Conservation (phyloP, 2,113 vertebrate species). For the Sphaerodactylus townsendi region DNA sequence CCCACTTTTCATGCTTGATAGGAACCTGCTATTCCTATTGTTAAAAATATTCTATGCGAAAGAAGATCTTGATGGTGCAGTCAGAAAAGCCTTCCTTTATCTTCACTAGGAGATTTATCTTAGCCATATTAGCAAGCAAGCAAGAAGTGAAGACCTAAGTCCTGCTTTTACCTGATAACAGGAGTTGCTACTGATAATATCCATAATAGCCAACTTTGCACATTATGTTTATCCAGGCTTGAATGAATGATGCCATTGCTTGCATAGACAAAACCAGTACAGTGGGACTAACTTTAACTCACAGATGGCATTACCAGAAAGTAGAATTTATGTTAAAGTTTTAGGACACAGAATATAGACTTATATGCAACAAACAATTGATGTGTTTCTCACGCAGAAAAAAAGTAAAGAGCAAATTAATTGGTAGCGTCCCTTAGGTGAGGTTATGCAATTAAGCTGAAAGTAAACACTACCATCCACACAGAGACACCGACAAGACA, state of each 20-base stretch:
- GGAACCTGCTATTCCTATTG: background rate
- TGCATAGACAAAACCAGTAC: background rate
- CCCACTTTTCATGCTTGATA: background rate
- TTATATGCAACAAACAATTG: background rate
- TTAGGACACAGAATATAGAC: background rate
- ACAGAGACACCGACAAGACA: background rate
- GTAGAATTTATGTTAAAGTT: background rate
- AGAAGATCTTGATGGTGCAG: background rate
- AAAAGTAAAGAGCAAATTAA: background rate
- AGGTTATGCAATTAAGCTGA: background rate
- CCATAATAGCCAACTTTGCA: background rate
- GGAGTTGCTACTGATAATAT: background rate
- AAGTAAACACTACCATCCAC: background rate
- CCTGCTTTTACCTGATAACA: background rate
- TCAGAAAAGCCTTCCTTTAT: background rate
- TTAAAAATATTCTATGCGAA: background rate
- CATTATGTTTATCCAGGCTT: background rate
- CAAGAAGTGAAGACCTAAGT: background rate
- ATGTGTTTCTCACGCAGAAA: background rate
- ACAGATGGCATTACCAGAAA: background rate
- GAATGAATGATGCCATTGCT: background rate
- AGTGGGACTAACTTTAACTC: background rate
- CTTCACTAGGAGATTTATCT: background rate
- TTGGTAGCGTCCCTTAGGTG: background rate
- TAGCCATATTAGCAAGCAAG: background rate